Conservation (phyloP, 2,888 invertebrate genomes). For the Sphecodes monilicornis region DNA sequence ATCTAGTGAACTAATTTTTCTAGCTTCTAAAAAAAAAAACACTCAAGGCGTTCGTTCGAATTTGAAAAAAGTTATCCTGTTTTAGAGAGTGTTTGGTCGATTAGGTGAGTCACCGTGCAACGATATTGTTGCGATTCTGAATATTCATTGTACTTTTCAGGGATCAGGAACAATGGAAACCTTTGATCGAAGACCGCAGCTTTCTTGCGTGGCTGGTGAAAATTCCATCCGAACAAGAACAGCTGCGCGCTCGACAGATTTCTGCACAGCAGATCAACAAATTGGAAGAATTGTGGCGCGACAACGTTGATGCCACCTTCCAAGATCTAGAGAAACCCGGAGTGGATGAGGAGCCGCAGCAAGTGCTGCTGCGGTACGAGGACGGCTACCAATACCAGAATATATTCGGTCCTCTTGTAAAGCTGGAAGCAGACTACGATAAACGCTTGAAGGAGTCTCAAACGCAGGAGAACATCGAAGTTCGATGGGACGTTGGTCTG, state of each 20-base stretch:
- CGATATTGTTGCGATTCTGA: not conserved
- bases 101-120: not conserved
- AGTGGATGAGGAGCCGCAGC: constrained; percentile 98
- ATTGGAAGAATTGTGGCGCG: constrained; percentile 99
- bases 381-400: constrained; percentile 99
- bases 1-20: not conserved
- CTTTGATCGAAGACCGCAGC: constrained; percentile 97
- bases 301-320: constrained; percentile 98
- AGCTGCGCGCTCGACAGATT: constrained; percentile 97
- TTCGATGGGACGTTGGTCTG: constrained; percentile 99
- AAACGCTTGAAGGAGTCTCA: constrained; percentile 98
- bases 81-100: not conserved
- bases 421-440: constrained; percentile 99
- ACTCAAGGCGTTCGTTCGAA: constrained; percentile 2
- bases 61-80: constrained; percentile 2
- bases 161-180: constrained; percentile 99
- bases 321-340: constrained; percentile 99
- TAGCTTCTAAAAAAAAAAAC: not conserved
- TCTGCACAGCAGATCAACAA: constrained; percentile 99
- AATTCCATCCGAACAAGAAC: constrained; percentile 98
- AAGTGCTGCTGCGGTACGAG: constrained; percentile 92
- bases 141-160: constrained; percentile 73
- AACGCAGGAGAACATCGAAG: constrained; percentile 98
- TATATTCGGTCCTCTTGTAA: constrained; percentile 98
- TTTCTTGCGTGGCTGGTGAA: constrained; percentile 99